Conservation (phyloP, 2,797 vertebrate genomes). For the Clarias fuscus region DNA sequence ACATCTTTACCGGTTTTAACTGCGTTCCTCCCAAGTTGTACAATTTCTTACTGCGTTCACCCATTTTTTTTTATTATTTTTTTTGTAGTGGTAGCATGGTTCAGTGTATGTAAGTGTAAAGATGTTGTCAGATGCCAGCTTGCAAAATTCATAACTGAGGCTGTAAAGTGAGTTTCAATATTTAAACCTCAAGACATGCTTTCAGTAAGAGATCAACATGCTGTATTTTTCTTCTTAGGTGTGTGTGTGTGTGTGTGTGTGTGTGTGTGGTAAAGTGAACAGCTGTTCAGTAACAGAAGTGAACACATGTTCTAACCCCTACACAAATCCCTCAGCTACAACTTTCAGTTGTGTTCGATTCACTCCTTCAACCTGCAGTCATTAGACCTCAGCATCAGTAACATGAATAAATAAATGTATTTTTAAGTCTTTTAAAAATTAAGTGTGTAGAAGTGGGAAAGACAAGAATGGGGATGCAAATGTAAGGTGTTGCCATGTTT, state of each 20-base stretch:
- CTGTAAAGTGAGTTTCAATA: not conserved
- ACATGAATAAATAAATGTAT: not conserved
- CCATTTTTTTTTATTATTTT: too few relatives aligned
- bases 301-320: not conserved
- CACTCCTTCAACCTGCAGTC: not conserved
- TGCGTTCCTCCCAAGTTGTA: too few relatives aligned
- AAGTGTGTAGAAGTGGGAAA: not conserved
- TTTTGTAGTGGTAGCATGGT: too few relatives aligned
- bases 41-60: too few relatives aligned
- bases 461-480: not conserved
- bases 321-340: constrained; percentile 15
- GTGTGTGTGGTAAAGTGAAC: constrained; percentile 3
- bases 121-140: not conserved
- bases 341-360: not conserved
- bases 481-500: not conserved
- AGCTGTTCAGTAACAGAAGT: constrained; percentile 2
- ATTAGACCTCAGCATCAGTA: not conserved
- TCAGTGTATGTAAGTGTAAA: not conserved
- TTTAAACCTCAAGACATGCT: not conserved
- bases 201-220: not conserved
- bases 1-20: too few relatives aligned
- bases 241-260: constrained; percentile 6
- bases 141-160: not conserved
- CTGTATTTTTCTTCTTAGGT: not conserved
- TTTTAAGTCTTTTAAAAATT: not conserved